These are phyloP conservation scores for Argopecten irradians DNA, from an alignment of 1,140 invertebrate species.

Conservation along the genomic window DNA sequence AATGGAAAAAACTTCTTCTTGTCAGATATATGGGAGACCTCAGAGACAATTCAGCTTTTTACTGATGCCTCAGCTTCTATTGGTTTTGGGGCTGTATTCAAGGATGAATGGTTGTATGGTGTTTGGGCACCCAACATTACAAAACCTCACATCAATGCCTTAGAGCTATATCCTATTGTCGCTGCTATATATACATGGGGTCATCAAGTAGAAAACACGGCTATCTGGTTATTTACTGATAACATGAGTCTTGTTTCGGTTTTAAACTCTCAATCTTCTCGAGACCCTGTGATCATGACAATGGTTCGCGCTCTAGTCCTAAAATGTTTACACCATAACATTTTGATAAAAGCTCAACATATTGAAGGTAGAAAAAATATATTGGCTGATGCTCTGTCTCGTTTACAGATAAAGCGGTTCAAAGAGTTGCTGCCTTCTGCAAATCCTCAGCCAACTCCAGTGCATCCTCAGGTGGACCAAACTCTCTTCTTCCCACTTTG, in stretches of 20 bases:
- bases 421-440: no score
- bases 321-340: constrained; percentile 24
- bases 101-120: not conserved
- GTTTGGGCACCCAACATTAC: not conserved
- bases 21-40: constrained; percentile 20
- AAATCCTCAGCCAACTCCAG: no score
- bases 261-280: constrained; percentile 33
- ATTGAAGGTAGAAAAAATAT: not conserved
- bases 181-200: constrained; percentile 33
- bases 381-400: no score
- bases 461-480: no score
- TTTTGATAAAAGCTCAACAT: constrained; percentile 44
- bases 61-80: constrained; percentile 25
- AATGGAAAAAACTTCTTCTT: constrained; percentile 35
- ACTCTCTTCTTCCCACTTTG: no score
- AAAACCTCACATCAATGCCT: constrained; percentile 27
- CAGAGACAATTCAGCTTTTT: not conserved
- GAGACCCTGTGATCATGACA: constrained; percentile 13
- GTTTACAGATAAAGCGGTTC: no score
- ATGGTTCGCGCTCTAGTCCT: constrained; percentile 24
- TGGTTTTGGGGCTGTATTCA: constrained; percentile 25
- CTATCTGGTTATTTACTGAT: constrained; percentile 24
- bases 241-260: constrained; percentile 33
- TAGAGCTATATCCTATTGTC: constrained; percentile 41
- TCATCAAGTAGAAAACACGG: not conserved